phyloP scores from a whole-genome alignment of 92 coral and sea anemone genomes.

The Porites rus region DNA sequence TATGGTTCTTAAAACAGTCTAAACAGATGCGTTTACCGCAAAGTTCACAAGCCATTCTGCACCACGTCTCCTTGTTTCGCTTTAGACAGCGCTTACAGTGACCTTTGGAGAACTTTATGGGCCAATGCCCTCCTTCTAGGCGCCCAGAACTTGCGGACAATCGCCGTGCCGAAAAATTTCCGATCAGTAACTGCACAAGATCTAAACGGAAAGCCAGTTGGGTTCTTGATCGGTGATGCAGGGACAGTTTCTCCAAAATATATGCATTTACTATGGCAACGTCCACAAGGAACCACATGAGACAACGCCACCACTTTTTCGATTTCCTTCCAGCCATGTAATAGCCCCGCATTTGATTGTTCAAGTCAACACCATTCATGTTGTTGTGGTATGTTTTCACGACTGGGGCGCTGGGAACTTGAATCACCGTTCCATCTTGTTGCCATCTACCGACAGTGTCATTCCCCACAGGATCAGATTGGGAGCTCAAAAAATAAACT shows the following conservation, averaged over 20 bases:
- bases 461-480: conserved; percentile 37
- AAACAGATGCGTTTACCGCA: conserved; percentile 46
- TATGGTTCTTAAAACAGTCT: conserved; percentile 41
- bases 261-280: conserved; percentile 44
- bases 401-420: conserved; percentile 41
- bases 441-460: conserved; percentile 32
- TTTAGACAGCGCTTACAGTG: conserved; percentile 48
- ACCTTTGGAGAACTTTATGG: not conserved
- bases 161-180: conserved; percentile 19
- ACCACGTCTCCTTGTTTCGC: conserved; percentile 40
- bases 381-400: conserved; percentile 52
- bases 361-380: conserved; percentile 57
- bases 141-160: conserved; percentile 5
- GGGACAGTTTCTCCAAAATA: not conserved
- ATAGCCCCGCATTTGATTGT: conserved; percentile 54
- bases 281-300: conserved; percentile 50
- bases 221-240: not conserved
- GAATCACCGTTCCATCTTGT: conserved; percentile 21
- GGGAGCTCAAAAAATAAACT: conserved; percentile 29
- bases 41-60: conserved; percentile 60
- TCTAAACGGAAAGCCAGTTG: conserved; percentile 10
- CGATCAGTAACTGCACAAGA: not conserved
- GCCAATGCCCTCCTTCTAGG: conserved; percentile 38
- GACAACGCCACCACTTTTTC: conserved; percentile 58
- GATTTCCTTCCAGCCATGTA: conserved; percentile 47